A percentile compares a stretch with the other conserved stretches of the same genome.
phyloP scores from a whole-genome alignment of 1,140 invertebrate genomes.

The Drosophila sp. region DNA sequence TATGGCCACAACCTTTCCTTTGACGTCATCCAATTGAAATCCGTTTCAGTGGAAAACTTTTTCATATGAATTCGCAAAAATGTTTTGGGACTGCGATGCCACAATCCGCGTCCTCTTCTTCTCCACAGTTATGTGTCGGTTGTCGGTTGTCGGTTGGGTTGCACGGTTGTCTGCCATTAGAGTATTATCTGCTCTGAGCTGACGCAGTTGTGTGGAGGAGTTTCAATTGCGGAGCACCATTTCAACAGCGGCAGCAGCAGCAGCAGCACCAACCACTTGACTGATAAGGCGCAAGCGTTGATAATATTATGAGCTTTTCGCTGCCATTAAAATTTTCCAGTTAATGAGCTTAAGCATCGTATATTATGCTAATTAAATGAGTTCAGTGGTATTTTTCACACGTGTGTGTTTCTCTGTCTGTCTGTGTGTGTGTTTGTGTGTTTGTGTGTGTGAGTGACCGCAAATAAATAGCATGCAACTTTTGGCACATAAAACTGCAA shows the following conservation, averaged over 20 bases:
- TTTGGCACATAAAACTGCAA: constrained; percentile 67
- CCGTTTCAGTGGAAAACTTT: neutral
- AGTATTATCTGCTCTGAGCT: constrained; percentile 34
- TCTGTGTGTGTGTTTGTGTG: neutral
- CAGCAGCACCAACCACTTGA: constrained; percentile 39
- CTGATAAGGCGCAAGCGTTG: constrained; percentile 43
- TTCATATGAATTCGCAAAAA: neutral
- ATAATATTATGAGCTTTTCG: constrained; percentile 41
- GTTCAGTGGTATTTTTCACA: constrained; percentile 53
- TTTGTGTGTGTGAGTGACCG: constrained; percentile 22
- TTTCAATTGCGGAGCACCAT: constrained; percentile 24
- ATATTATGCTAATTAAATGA: constrained; percentile 77
- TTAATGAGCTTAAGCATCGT: constrained; percentile 68
- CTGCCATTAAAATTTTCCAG: constrained; percentile 49
- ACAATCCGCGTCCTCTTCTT: constrained; percentile 5
- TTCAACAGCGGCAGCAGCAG: neutral
- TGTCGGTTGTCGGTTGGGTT: no score
- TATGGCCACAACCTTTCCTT: neutral
- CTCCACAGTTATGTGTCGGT: neutral
- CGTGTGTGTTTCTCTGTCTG: neutral
- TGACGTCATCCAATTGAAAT: constrained; percentile 21
- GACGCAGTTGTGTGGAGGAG: constrained; percentile 40
- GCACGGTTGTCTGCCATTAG: constrained; percentile 21
- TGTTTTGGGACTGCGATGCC: neutral
- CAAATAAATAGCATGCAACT: constrained; percentile 76